Conservation (phyloP, 2,797 vertebrate species). For the Peromyscus melanophrys region DNA sequence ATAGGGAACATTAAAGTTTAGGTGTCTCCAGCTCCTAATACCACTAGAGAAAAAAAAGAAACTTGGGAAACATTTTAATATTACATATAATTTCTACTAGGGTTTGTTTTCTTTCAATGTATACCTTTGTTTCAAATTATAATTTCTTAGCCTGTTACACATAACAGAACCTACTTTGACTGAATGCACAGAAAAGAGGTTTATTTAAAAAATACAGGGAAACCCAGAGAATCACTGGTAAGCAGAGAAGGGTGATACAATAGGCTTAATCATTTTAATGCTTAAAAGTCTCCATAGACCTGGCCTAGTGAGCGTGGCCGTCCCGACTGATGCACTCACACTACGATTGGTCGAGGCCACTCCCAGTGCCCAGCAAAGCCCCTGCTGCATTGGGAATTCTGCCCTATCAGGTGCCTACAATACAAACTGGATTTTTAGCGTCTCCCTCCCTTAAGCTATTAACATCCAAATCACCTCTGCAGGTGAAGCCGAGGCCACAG, state of each 20-base stretch:
- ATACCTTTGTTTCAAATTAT: slow-evolving; percentile 7
- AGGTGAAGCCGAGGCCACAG: not conserved
- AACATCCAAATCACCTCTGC: not conserved
- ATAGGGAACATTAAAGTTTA: slow-evolving; percentile 24
- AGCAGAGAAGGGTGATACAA: not conserved
- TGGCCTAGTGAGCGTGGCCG: not conserved
- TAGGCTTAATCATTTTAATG: not conserved
- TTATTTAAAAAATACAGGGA: not conserved
- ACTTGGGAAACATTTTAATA: slow-evolving; percentile 8
- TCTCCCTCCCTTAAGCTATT: not conserved
- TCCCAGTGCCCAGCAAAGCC: not conserved
- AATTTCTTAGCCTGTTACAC: slow-evolving; percentile 15
- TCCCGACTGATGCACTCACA: not conserved
- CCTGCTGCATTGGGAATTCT: not conserved
- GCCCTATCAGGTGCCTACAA: not conserved
- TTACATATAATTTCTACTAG: slow-evolving; percentile 20
- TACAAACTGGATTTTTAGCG: not conserved
- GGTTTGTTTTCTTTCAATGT: slow-evolving; percentile 35
- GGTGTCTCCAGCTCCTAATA: slow-evolving; percentile 36
- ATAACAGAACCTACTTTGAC: not conserved
- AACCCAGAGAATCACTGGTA: not conserved
- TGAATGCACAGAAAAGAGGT: not conserved
- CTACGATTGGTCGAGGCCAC: not conserved
- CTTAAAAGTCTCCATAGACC: not conserved
- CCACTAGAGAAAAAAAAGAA: slow-evolving; percentile 16